Conservation (phyloP, 2,888 invertebrate genomes). For the Agonum fuliginosum region DNA sequence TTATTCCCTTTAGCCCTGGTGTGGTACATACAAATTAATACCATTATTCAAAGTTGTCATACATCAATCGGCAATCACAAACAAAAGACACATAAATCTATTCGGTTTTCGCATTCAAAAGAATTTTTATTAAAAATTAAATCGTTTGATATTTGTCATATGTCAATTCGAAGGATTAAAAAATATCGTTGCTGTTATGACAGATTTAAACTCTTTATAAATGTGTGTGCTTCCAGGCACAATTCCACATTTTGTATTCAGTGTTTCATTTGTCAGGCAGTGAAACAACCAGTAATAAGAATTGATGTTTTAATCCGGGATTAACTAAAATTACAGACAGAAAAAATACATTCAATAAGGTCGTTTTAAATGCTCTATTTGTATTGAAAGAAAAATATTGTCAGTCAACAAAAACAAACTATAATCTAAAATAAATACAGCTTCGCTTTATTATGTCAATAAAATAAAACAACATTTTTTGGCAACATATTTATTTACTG, state of each 20-base stretch:
- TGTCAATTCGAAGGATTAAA: background rate
- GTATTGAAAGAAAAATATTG: background rate
- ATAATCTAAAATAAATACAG: background rate
- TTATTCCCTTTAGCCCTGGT: background rate
- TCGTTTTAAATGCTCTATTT: background rate
- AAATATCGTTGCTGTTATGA: background rate
- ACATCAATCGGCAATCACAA: conserved; percentile 17
- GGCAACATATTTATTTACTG: background rate
- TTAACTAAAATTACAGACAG: background rate
- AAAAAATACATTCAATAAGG: background rate
- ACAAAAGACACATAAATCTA: background rate
- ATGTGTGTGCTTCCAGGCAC: background rate
- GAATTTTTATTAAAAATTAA: conserved; percentile 14
- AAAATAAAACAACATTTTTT: conserved; percentile 9
- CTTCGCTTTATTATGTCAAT: background rate
- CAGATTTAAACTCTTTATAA: conserved; percentile 14
- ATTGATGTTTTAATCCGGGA: conserved; percentile 27
- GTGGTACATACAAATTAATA: too few relatives aligned
- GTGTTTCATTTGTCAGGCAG: background rate
- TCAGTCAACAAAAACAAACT: background rate
- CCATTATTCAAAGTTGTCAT: background rate
- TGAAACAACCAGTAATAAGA: background rate
- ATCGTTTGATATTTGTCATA: conserved; percentile 5
- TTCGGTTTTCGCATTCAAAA: background rate
- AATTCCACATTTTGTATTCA: background rate